phyloP scores from a whole-genome alignment of 1,140 invertebrate species.

The Caenorhabditis remanei region DNA sequence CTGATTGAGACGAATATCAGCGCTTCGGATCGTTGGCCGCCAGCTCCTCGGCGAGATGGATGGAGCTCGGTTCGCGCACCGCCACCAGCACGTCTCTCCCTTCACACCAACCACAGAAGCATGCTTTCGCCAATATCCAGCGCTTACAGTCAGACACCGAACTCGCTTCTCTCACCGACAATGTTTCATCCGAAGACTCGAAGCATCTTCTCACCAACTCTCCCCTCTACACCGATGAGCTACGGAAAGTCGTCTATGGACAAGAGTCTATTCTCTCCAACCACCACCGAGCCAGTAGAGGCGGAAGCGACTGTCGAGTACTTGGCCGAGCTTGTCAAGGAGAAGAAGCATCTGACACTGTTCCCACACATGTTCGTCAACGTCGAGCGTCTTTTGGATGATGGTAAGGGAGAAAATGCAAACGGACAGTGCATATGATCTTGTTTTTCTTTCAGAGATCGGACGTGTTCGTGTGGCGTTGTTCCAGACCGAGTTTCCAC shows the following conservation, averaged over 20 bases:
- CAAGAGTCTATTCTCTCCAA: conserved; percentile 37
- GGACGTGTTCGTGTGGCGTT: conserved; percentile 94
- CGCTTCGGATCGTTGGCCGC: background rate
- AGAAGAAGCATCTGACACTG: conserved; percentile 55
- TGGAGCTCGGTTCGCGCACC: conserved; percentile 22
- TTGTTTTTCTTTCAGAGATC: conserved; percentile 86
- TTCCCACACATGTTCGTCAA: conserved; percentile 61
- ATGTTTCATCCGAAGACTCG: conserved; percentile 27
- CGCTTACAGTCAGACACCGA: conserved; percentile 33
- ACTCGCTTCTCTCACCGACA: conserved; percentile 13
- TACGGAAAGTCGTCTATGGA: conserved; percentile 4
- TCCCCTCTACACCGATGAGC: conserved; percentile 11
- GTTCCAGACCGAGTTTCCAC: conserved; percentile 96
- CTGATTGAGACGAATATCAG: background rate
- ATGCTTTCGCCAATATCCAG: conserved; percentile 24
- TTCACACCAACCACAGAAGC: background rate
- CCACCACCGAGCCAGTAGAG: conserved; percentile 9
- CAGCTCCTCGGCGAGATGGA: conserved; percentile 5
- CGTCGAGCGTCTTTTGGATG: conserved; percentile 56
- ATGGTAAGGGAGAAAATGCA: background rate
- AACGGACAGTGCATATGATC: background rate
- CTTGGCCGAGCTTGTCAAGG: conserved; percentile 49
- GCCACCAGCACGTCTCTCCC: conserved; percentile 25
- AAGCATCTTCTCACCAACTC: conserved; percentile 28
- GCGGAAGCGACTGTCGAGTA: conserved; percentile 54